Percentiles rank a stretch among this genome's conserved stretches.
phyloP scores from a whole-genome alignment of 1,140 invertebrate species.

The Plutomurus gul region DNA sequence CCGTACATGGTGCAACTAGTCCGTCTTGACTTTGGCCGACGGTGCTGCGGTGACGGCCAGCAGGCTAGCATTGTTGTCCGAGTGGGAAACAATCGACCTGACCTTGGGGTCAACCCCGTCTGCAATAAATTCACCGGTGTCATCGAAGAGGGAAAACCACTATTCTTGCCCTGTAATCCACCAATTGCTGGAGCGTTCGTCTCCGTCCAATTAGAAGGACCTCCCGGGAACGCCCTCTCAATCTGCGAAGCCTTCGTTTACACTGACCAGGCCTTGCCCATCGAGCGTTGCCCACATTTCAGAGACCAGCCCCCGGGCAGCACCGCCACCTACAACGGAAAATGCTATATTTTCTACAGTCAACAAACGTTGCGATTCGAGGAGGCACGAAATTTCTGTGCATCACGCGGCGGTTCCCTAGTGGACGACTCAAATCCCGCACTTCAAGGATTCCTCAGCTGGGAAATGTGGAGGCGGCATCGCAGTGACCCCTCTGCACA shows the following conservation, averaged over 20 bases:
- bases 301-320: conserved; percentile 88
- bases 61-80: conserved; percentile 85
- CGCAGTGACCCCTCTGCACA: conserved; percentile 87
- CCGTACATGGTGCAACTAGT: conserved; percentile 95
- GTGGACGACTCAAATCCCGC: conserved; percentile 93
- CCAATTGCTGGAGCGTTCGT: conserved; percentile 95
- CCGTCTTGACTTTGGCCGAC: conserved; percentile 86
- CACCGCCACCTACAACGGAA: conserved; percentile 91
- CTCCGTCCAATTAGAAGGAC: conserved; percentile 82
- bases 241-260: conserved; percentile 96
- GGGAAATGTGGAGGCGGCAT: conserved; percentile 75
- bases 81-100: conserved; percentile 92
- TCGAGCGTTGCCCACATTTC: conserved; percentile 90
- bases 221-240: conserved; percentile 72
- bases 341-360: conserved; percentile 95
- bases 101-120: conserved; percentile 87
- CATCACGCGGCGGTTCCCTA: conserved; percentile 76
- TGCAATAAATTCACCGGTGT: conserved; percentile 87
- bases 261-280: conserved; percentile 79
- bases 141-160: conserved; percentile 84
- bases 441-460: conserved; percentile 67
- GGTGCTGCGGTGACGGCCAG: conserved; percentile 78
- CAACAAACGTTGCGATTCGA: conserved; percentile 79
- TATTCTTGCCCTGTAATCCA: conserved; percentile 90
- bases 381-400: conserved; percentile 80